These are phyloP conservation scores for Bilobella aurantiaca DNA, from an alignment of 1,140 invertebrate species.

Conservation along the genomic window DNA sequence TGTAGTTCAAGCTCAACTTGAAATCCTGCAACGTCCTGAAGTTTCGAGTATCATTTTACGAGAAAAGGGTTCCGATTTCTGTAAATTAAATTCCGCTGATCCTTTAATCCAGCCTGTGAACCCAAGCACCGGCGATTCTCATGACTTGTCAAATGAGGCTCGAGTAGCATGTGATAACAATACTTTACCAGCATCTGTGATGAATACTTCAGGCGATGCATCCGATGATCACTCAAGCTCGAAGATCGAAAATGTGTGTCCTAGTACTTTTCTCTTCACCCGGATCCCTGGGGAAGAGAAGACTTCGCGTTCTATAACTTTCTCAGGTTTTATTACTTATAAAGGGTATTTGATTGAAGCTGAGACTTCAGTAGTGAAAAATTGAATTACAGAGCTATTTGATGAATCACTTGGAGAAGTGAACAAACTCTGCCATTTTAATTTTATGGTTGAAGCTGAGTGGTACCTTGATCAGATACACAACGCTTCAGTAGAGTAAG, in stretches of 20 bases:
- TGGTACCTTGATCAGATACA: slow-evolving; percentile 75
- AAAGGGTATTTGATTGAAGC: neutral
- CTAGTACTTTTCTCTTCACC: slow-evolving; percentile 70
- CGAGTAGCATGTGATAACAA: too few species aligned
- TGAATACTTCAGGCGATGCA: too few species aligned
- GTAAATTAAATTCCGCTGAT: neutral
- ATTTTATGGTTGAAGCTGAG: slow-evolving; percentile 80
- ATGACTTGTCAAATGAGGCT: too few species aligned
- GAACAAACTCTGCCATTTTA: slow-evolving; percentile 67
- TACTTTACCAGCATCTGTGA: too few species aligned
- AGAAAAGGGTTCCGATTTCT: neutral
- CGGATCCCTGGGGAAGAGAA: slow-evolving; percentile 52
- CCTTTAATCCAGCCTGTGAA: too few species aligned
- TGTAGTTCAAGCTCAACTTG: neutral
- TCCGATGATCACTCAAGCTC: too few species aligned
- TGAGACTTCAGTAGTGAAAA: neutral
- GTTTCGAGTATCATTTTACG: too few species aligned
- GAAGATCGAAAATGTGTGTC: too few species aligned
- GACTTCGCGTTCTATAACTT: slow-evolving; percentile 55
- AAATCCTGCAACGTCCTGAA: neutral
- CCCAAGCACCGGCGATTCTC: too few species aligned
- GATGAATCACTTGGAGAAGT: slow-evolving; percentile 63
- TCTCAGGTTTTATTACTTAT: too few species aligned
- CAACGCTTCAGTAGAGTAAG: slow-evolving; percentile 54
- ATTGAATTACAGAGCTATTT: slow-evolving; percentile 52